phyloP scores from a whole-genome alignment of 2,888 invertebrate genomes.

The Epistrophella euchroma region DNA sequence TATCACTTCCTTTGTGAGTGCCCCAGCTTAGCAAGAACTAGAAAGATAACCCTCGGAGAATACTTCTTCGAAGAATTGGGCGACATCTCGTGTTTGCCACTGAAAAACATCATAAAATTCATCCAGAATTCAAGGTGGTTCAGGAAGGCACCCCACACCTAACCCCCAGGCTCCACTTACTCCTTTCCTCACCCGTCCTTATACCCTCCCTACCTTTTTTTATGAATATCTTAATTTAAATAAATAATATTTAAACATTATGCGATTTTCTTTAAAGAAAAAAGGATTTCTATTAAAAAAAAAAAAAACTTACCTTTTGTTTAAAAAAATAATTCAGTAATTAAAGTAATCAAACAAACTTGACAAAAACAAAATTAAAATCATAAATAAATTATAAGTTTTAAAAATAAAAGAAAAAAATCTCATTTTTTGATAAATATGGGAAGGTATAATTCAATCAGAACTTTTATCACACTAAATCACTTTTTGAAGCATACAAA shows the following conservation, averaged over 20 bases:
- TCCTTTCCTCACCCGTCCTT: no score
- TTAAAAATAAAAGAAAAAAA: background rate
- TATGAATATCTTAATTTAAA: no score
- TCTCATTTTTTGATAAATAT: background rate
- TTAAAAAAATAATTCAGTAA: background rate
- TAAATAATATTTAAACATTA: background rate
- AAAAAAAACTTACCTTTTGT: conserved; percentile 16
- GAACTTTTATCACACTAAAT: conserved; percentile 50
- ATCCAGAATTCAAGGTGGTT: no score
- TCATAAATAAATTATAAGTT: background rate
- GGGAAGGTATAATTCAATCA: background rate
- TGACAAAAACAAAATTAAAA: background rate
- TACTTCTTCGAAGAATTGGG: no score
- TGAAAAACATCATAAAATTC: no score
- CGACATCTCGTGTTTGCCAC: no score
- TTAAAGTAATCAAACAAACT: background rate
- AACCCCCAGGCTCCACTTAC: no score
- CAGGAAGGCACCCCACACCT: no score
- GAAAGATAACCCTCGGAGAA: no score
- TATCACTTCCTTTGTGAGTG: no score
- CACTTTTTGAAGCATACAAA: conserved; percentile 29
- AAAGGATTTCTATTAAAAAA: background rate
- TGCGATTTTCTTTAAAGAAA: conserved; percentile 9
- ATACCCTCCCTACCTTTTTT: no score
- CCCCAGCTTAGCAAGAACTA: no score